A percentile compares a stretch with the other conserved stretches of the same genome.
Conservation (phyloP, 2,113 vertebrate genomes). For the Dipodomys spectabilis region DNA sequence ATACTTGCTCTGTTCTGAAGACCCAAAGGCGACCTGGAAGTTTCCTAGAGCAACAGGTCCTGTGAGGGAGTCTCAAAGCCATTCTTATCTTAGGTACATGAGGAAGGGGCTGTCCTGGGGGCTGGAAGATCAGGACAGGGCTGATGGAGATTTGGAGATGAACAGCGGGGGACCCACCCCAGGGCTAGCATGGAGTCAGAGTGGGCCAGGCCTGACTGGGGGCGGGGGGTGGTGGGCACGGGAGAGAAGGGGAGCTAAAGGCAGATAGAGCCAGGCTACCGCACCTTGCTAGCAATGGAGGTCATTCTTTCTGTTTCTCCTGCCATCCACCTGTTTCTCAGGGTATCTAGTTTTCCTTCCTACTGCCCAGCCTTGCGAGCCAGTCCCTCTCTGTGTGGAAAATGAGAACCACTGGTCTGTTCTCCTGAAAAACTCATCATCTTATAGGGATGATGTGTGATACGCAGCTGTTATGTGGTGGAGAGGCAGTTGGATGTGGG, state of each 20-base stretch:
- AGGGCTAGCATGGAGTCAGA: not conserved
- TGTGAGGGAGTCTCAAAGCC: not conserved
- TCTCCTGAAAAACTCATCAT: not conserved
- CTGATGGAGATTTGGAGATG: not conserved
- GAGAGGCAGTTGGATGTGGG: not conserved
- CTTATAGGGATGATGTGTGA: not conserved
- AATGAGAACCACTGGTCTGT: not conserved
- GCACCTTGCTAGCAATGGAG: not conserved
- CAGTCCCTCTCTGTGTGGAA: not conserved
- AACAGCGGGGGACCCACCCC: not conserved
- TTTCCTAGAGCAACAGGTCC: not conserved
- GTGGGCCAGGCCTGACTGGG: not conserved
- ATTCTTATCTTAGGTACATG: rapidly evolving
- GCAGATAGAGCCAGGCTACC: not conserved
- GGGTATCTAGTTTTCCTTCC: not conserved
- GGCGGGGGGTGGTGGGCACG: too few relatives aligned
- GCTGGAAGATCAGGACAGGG: not conserved
- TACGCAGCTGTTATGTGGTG: rapidly evolving
- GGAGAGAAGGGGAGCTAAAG: too few relatives aligned
- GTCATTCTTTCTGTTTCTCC: not conserved
- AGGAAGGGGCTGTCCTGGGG: not conserved
- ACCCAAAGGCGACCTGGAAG: not conserved
- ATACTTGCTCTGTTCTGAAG: not conserved
- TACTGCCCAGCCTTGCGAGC: not conserved
- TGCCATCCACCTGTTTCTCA: not conserved